phyloP scores from a whole-genome alignment of 2,113 vertebrate species.

The Erpornis zantholeuca region DNA sequence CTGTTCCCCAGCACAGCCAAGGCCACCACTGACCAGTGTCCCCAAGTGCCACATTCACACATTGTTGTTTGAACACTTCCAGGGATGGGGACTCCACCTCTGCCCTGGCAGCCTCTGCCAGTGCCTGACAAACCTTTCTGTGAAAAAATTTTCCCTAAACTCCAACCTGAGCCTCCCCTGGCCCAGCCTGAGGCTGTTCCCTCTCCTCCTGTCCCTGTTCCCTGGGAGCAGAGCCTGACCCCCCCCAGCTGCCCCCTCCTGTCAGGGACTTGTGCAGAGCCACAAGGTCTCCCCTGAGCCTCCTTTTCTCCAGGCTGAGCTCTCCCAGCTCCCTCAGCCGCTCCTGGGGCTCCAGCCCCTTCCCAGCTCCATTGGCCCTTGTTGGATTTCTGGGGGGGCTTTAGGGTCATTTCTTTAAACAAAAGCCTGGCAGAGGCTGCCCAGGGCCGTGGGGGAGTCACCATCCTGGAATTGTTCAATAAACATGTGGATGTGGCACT shows the following conservation, averaged over 20 bases:
- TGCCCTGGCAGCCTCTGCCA: neutral
- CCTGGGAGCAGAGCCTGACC: neutral
- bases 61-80: neutral
- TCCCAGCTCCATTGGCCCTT: neutral
- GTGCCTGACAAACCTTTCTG: fast-evolving
- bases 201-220: neutral
- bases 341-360: neutral
- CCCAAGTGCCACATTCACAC: neutral
- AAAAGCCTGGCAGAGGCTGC: neutral
- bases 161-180: neutral
- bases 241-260: neutral
- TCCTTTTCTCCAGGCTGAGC: neutral
- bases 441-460: neutral
- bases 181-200: neutral
- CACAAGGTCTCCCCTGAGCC: neutral
- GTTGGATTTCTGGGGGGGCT: neutral
- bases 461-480: neutral
- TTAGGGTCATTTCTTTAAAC: neutral
- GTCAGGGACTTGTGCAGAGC: neutral
- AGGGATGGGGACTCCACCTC: neutral
- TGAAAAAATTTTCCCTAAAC: neutral
- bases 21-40: neutral
- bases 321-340: neutral
- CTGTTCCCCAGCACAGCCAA: neutral
- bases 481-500: neutral